Evolutionary conservation across 2,888 invertebrate species (phyloP).

Genomic region (Hipparchia semele): DNA sequence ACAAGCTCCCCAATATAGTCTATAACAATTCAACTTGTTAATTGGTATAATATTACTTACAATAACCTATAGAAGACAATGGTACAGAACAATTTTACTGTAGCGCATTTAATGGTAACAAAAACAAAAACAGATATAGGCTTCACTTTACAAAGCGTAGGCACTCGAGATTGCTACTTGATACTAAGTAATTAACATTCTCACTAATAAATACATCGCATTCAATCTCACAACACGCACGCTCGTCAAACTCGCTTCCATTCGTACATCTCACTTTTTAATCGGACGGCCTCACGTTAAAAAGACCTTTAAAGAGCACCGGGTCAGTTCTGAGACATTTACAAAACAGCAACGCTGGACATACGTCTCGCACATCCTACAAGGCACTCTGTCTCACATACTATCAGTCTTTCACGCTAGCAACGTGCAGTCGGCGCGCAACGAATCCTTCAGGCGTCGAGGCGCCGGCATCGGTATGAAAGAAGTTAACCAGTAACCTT

Average conservation of each 20-base stretch:
- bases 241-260: conserved; percentile 54
- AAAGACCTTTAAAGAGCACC: conserved; percentile 80
- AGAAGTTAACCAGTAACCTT: conserved; percentile 68
- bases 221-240: conserved; percentile 60
- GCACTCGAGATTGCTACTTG: conserved; percentile 83
- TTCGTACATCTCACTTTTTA: conserved; percentile 58
- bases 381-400: conserved; percentile 59
- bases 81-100: conserved; percentile 75
- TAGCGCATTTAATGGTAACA: conserved; percentile 80
- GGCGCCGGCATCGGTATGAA: conserved; percentile 63
- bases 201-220: conserved; percentile 81
- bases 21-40: conserved; percentile 82
- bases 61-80: conserved; percentile 78
- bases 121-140: conserved; percentile 77
- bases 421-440: conserved; percentile 59
- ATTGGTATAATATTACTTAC: conserved; percentile 78
- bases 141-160: conserved; percentile 83
- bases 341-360: conserved; percentile 50
- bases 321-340: conserved; percentile 74
- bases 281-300: conserved; percentile 76
- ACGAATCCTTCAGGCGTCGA: conserved; percentile 60
- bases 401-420: conserved; percentile 70
- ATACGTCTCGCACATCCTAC: conserved; percentile 55
- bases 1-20: conserved; percentile 55
- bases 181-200: conserved; percentile 72